Evolutionary conservation across 2,113 vertebrate genomes (phyloP).

Genomic region (Rissa tridactyla): DNA sequence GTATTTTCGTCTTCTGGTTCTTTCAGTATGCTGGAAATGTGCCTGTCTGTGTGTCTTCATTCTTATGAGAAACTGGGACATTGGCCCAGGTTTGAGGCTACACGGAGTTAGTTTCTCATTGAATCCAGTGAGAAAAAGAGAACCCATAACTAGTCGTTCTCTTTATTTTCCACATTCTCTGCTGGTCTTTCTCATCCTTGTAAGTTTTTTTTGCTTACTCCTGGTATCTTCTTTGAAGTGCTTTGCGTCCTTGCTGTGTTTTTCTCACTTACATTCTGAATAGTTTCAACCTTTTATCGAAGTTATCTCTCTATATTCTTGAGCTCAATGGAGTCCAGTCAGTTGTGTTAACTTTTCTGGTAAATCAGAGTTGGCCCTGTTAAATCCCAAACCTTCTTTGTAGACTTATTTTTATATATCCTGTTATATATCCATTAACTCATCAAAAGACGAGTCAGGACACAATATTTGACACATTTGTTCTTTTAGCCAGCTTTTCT

Average conservation of each 20-base stretch:
- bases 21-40: background rate
- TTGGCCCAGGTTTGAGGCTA: background rate
- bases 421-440: background rate
- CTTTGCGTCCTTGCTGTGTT: background rate
- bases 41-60: background rate
- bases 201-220: background rate
- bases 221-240: background rate
- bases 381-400: background rate
- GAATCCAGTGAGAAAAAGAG: background rate
- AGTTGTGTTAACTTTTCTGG: background rate
- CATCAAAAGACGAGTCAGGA: background rate
- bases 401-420: background rate
- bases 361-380: background rate
- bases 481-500: background rate
- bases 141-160: background rate
- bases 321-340: background rate
- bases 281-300: background rate
- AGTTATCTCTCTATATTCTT: background rate
- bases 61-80: background rate
- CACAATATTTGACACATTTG: background rate
- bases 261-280: background rate
- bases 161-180: background rate
- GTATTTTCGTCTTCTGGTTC: background rate
- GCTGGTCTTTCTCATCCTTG: background rate
- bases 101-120: background rate